These are phyloP conservation scores for Eristalis pertinax DNA, from an alignment of 2,888 invertebrate species.

Conservation along the genomic window DNA sequence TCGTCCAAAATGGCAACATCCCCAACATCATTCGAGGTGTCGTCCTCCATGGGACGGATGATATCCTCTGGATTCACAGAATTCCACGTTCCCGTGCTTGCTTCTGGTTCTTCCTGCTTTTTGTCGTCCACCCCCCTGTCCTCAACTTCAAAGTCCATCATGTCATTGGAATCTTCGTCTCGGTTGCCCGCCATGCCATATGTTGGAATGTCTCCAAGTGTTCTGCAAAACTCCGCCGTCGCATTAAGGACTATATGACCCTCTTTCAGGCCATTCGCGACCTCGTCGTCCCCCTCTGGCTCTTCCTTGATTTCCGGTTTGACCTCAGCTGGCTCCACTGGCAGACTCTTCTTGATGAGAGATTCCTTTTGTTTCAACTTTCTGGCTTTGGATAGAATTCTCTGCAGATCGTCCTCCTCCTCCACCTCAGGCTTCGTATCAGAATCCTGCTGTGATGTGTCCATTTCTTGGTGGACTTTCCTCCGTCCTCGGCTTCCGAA, in stretches of 20 bases:
- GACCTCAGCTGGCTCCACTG: slow-evolving; percentile 78
- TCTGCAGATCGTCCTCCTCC: slow-evolving; percentile 88
- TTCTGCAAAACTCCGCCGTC: slow-evolving; percentile 98
- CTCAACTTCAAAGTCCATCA: slow-evolving; percentile 82
- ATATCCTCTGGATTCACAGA: slow-evolving; percentile 86
- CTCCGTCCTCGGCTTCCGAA: slow-evolving; percentile 78
- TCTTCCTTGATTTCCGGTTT: slow-evolving; percentile 83
- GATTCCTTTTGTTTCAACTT: slow-evolving; percentile 84
- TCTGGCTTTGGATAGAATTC: slow-evolving; percentile 88
- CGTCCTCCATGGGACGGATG: slow-evolving; percentile 81
- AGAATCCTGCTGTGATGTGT: slow-evolving; percentile 80
- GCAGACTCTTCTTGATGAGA: slow-evolving; percentile 78
- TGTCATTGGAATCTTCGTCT: slow-evolving; percentile 88
- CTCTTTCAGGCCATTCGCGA: slow-evolving; percentile 74
- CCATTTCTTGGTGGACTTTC: slow-evolving; percentile 78
- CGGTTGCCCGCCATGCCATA: slow-evolving; percentile 95
- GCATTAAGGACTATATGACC: slow-evolving; percentile 92
- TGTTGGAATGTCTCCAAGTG: slow-evolving; percentile 96
- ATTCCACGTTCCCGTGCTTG: slow-evolving; percentile 90
- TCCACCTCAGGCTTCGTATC: slow-evolving; percentile 82
- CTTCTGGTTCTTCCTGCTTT: slow-evolving; percentile 82
- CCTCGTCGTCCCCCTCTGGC: slow-evolving; percentile 76
- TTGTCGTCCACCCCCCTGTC: slow-evolving; percentile 80
- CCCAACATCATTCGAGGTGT: slow-evolving; percentile 80
- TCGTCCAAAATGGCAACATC: slow-evolving; percentile 87